Evolutionary conservation across 2,888 invertebrate genomes (phyloP), one percentile per base, ranked within the genome.

Genomic region (Gandaritis pyraliata): DNA sequence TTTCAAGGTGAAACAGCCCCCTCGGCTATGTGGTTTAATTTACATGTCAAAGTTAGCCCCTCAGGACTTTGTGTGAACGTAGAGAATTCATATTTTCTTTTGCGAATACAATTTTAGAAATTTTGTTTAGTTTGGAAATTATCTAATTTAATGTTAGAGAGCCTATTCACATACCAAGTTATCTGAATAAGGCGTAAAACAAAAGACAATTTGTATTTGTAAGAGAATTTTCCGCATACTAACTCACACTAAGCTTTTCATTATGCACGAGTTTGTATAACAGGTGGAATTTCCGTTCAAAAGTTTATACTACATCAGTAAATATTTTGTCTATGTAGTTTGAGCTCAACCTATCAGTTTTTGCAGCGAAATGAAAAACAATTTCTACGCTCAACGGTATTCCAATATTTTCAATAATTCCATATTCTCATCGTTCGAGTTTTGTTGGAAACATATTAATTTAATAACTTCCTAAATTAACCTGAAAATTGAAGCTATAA

Each of bases 11-110:
- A 83, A 83, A 78, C 74, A 74, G 77, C 79, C 81, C 80, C 76
- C 66, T 61, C 70, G 75, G 83, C 80, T 78, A 83, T 87, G 82
- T 80, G 80, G 78, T 81, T n/a, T 86, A 81, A 88, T 90, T 90
- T 89, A 81, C 90, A 90, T 90, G 83, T 80, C 79, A 81, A 82
- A 85, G 83, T 82, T 82, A 81, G 80, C 81, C 82, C 75, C 77
- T 68, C 77, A 84, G 82, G 85, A 83, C 87, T 86, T 82, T 66
- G 78, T 45, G 30, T 29, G 43, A 45, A 53, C 45, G 76, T 67
- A 75, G 72, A 75, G 73, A 72, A 71, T 76, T 72, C 49, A 49
- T 75, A 68, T 66, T 70, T 71, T 55, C 63, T 55, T 65, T 58
- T 60, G 50, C 48, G 36, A 43, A 58, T 58, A 58, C 60, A 63